Evolutionary conservation across 2,797 vertebrate species (phyloP), one percentile per base, ranked within the genome.

Genomic region (Notoglanidium macrostoma): DNA sequence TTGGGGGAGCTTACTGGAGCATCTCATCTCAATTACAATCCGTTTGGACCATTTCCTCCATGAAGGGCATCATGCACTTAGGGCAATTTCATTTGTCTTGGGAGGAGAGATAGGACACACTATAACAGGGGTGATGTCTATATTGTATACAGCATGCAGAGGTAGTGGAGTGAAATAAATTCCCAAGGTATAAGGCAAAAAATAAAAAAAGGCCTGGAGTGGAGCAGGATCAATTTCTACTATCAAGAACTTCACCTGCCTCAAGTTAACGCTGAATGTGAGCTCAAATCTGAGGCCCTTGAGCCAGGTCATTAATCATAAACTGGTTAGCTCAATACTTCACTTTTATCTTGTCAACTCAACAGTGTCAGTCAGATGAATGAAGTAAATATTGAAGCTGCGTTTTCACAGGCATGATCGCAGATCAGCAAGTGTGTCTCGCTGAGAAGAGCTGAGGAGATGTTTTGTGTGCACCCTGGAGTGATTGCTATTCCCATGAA

Each of bases 1-100:
- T 2, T n/a, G n/a, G 3, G 46, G 65, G 65, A 72, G 32, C 82
- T 72, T 84, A 67, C 82, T 84, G 82, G 67, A 70, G 65, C 82
- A 84, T 84, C 81, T 54, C 81, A 83, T 83, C 49, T 70, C 65
- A 84, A 84, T 84, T 70, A 84, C 67, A 40, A 84, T 72, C 49
- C 7, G 29, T 19, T 55, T 72, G 82, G 82, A 9, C 82, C 82
- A 57, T 84, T 84, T 84, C 67, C 82, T 72, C 82, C 67, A 84
- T 84, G 65, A 84, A 84, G 82, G 82, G 82, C 82, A 84, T 55
- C 29, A 55, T 84, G 49, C 51, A 84, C 82, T 84, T 35, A 67
- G 67, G 82, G 82, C 82, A 72, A 26, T 72, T 84, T 70, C 49
- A 55, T 70, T 84, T 72, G 49, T 72, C 67, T 72, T 72, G 49